Percentiles rank a stretch among this genome's conserved stretches.
Evolutionary conservation across 2,888 invertebrate species (phyloP).

Genomic region (Mystacides longicornis): DNA sequence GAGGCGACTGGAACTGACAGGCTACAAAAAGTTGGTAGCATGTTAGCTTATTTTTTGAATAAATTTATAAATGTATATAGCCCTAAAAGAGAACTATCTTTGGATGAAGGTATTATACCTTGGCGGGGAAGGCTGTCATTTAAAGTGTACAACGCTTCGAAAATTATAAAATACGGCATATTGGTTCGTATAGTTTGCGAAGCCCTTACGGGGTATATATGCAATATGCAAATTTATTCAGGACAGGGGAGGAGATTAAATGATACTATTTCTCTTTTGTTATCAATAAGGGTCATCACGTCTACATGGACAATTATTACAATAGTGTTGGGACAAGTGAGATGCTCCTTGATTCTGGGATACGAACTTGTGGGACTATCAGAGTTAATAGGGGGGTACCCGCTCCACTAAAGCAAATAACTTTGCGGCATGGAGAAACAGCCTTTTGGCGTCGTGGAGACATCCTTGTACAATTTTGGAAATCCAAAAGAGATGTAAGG

Average conservation of each 20-base stretch:
- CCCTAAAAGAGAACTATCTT: conserved; percentile 22
- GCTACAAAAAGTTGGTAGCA: neutral
- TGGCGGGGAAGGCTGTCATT: conserved; percentile 26
- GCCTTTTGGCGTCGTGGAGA: conserved; percentile 21
- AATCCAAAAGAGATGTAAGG: conserved; percentile 20
- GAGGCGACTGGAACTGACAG: neutral
- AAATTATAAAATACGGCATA: conserved; percentile 27
- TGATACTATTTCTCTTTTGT: conserved; percentile 23
- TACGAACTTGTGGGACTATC: conserved; percentile 25
- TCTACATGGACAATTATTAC: neutral
- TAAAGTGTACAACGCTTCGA: conserved; percentile 26
- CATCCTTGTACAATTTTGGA: conserved; percentile 23
- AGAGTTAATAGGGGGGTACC: conserved; percentile 21
- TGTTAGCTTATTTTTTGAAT: conserved; percentile 16
- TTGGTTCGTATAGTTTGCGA: conserved; percentile 25
- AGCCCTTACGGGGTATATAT: conserved; percentile 26
- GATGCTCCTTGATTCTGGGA: conserved; percentile 20
- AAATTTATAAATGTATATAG: conserved; percentile 25
- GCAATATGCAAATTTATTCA: conserved; percentile 25
- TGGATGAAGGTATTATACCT: conserved; percentile 27
- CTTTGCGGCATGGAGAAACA: conserved; percentile 19
- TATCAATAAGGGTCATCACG: no score
- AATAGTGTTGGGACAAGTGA: conserved; percentile 22
- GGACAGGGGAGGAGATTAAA: conserved; percentile 21
- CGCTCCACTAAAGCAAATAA: conserved; percentile 14